A percentile compares a stretch with the other conserved stretches of the same genome.
Evolutionary conservation across 1,140 invertebrate genomes (phyloP).

Genomic region (Drosophila quadrilineata): DNA sequence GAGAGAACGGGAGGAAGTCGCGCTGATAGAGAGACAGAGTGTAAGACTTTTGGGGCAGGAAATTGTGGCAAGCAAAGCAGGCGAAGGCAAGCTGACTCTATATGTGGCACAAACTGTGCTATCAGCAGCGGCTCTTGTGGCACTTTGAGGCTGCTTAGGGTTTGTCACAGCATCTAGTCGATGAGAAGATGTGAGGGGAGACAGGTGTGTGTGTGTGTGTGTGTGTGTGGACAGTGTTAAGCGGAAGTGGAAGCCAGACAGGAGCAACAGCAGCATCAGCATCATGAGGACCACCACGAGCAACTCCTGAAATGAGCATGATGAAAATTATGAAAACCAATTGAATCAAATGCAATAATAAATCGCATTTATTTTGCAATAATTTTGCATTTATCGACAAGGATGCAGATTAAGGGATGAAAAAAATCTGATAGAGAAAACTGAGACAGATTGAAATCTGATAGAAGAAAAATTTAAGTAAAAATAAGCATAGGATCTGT

Average conservation of each 20-base stretch:
- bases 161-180: slow-evolving; percentile 60
- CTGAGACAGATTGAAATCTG: too few species aligned
- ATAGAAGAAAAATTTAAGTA: too few species aligned
- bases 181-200: slow-evolving; percentile 58
- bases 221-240: background rate
- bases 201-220: slow-evolving; percentile 25
- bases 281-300: too few species aligned
- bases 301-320: slow-evolving; percentile 63
- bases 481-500: too few species aligned
- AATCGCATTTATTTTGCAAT: slow-evolving; percentile 70
- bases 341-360: slow-evolving; percentile 70
- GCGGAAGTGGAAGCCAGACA: slow-evolving; percentile 3
- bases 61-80: background rate
- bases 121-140: slow-evolving; percentile 51
- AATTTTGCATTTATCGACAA: slow-evolving; percentile 65
- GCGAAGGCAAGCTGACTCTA: background rate
- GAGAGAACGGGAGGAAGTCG: background rate
- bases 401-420: too few species aligned
- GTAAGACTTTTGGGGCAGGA: too few species aligned
- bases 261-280: background rate
- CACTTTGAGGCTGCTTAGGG: slow-evolving; percentile 56
- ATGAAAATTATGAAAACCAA: slow-evolving; percentile 49
- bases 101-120: slow-evolving; percentile 33
- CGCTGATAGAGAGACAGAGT: too few species aligned
- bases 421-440: too few species aligned